A percentile compares a stretch with the other conserved stretches of the same genome.
phyloP scores from a whole-genome alignment of 37 sponge, comb jelly and placozoan genomes.

The Geodia barretti region DNA sequence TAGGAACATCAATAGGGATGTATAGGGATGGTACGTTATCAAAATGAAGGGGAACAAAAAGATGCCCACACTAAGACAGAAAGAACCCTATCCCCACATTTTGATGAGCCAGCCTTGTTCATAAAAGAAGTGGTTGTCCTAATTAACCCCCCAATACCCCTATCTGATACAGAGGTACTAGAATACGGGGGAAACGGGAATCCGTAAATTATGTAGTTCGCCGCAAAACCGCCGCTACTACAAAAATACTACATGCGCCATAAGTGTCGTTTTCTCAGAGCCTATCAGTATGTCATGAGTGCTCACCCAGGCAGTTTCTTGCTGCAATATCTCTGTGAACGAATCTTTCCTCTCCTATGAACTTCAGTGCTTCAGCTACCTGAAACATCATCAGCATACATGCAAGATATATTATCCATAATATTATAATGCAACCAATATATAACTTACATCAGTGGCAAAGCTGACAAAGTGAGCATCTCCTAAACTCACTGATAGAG shows the following conservation, averaged over 20 bases:
- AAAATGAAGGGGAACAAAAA: no score
- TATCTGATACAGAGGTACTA: no score
- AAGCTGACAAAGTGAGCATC: background rate
- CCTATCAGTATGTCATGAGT: background rate
- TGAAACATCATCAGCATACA: background rate
- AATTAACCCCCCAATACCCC: no score
- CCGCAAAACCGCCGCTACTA: background rate
- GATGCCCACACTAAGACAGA: no score
- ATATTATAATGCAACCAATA: background rate
- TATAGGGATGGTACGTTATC: no score
- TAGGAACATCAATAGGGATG: no score
- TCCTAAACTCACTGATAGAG: background rate
- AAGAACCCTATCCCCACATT: no score
- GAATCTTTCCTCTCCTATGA: constrained; percentile 12
- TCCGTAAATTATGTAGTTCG: no score
- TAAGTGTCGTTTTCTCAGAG: background rate
- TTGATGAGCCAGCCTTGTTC: no score
- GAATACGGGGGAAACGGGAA: no score
- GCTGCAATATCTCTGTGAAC: constrained; percentile 65
- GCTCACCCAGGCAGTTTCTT: constrained; percentile 51
- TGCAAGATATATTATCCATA: background rate
- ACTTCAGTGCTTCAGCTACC: constrained; percentile 42
- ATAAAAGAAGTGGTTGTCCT: no score
- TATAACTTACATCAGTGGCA: constrained; percentile 16
- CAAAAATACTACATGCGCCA: background rate